These are phyloP conservation scores for Telenomus remus DNA, from an alignment of 1,140 invertebrate genomes.

Conservation along the genomic window DNA sequence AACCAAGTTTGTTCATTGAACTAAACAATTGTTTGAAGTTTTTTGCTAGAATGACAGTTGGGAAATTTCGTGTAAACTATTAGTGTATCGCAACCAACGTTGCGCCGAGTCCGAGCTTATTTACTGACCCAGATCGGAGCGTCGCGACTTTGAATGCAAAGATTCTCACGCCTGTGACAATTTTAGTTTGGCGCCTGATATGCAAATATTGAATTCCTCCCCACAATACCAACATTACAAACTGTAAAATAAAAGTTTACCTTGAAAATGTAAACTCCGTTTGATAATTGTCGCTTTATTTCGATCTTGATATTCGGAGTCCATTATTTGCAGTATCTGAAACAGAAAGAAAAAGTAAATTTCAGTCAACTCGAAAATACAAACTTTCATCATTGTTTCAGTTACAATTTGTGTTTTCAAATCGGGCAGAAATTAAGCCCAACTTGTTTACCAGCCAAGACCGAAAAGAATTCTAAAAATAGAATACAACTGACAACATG, in stretches of 20 bases:
- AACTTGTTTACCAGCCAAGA: too few species aligned
- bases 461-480: too few species aligned
- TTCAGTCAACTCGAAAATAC: not conserved
- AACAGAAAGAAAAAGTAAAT: constrained; percentile 12
- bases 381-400: not conserved
- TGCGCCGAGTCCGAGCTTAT: constrained; percentile 34
- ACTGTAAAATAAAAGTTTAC: too few species aligned
- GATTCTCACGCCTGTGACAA: constrained; percentile 47
- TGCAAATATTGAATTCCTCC: constrained; percentile 16
- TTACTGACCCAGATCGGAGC: constrained; percentile 41
- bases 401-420: too few species aligned
- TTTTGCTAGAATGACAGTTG: not conserved
- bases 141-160: constrained; percentile 42
- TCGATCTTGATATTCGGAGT: constrained; percentile 10
- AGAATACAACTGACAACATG: too few species aligned
- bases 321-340: constrained; percentile 38
- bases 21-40: too few species aligned
- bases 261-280: not conserved
- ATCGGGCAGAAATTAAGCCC: too few species aligned
- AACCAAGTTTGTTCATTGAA: too few species aligned
- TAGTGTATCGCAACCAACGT: constrained; percentile 34
- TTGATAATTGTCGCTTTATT: constrained; percentile 9
- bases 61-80: constrained; percentile 28
- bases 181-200: constrained; percentile 36
- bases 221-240: not conserved